phyloP scores from a whole-genome alignment of 2,113 vertebrate species.

The Varanus salvator region DNA sequence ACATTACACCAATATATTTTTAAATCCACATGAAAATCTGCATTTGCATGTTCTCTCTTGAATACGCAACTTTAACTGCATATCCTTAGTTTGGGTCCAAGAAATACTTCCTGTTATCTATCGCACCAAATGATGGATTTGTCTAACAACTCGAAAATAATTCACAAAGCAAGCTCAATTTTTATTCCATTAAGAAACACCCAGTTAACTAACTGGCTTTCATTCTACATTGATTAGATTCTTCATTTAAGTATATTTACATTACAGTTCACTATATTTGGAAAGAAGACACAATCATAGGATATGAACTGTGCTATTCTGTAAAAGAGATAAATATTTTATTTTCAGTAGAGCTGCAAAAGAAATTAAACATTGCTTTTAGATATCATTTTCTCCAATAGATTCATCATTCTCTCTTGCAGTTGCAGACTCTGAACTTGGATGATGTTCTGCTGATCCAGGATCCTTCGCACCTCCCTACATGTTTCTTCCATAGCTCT shows the following conservation, averaged over 20 bases:
- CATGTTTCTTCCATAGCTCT: conserved; percentile 93
- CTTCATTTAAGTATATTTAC: conserved; percentile 63
- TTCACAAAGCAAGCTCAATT: not conserved
- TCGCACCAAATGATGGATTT: not conserved
- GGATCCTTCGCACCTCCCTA: conserved; percentile 89
- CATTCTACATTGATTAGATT: conserved; percentile 46
- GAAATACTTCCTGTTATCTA: not conserved
- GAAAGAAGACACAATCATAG: conserved; percentile 58
- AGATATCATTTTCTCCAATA: conserved; percentile 93
- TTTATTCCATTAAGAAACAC: not conserved
- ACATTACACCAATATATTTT: not conserved
- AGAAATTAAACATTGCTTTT: conserved; percentile 75
- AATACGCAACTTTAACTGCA: not conserved
- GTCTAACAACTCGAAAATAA: not conserved
- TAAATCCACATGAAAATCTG: not conserved
- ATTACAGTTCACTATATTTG: conserved; percentile 60
- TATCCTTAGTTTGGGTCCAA: not conserved
- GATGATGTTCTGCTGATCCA: conserved; percentile 95
- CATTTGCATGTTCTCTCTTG: not conserved
- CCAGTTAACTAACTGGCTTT: conserved; percentile 44
- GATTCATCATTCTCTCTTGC: conserved; percentile 97
- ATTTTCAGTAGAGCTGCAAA: conserved; percentile 61
- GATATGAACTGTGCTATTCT: conserved; percentile 59
- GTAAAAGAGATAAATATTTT: conserved; percentile 50
- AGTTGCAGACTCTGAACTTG: conserved; percentile 96